These are phyloP conservation scores for Erpobdella octoculata DNA, from an alignment of 2,888 invertebrate species.

Conservation along the genomic window DNA sequence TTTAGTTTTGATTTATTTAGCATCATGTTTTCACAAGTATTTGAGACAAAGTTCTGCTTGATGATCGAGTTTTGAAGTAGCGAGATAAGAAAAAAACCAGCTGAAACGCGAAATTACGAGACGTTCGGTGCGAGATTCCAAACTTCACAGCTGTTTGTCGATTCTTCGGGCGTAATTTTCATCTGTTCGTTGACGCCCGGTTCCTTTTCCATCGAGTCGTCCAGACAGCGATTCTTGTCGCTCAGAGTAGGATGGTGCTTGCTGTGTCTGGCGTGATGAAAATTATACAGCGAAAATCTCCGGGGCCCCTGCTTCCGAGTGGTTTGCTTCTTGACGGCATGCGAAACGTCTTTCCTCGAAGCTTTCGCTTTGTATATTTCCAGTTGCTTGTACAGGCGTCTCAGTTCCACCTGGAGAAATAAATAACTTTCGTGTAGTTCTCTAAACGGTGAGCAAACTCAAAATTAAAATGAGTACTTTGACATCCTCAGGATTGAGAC, in stretches of 20 bases:
- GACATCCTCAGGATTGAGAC: constrained; percentile 21
- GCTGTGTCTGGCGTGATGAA: constrained; percentile 18
- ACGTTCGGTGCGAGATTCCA: background rate
- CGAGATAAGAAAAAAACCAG: too few relatives aligned
- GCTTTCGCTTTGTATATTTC: constrained; percentile 16
- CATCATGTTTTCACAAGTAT: too few relatives aligned
- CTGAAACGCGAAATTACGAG: too few relatives aligned
- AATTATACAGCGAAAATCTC: constrained; percentile 23
- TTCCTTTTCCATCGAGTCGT: background rate
- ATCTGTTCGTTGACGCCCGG: background rate
- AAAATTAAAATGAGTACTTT: background rate
- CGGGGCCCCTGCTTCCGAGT: constrained; percentile 17
- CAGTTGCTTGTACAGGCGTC: constrained; percentile 21
- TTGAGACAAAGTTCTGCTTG: too few relatives aligned
- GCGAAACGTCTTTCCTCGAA: constrained; percentile 14
- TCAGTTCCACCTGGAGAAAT: constrained; percentile 10
- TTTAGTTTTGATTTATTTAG: too few relatives aligned
- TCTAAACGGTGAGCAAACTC: background rate
- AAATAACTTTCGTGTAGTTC: background rate
- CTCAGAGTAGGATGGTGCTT: background rate
- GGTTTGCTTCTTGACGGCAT: constrained; percentile 16
- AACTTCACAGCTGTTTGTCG: constrained; percentile 76
- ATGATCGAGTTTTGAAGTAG: too few relatives aligned
- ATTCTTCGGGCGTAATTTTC: constrained; percentile 73
- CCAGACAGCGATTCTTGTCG: constrained; percentile 1